Evolutionary conservation across 2,797 vertebrate species (phyloP), one percentile per base, ranked within the genome.

Genomic region (Meriones psammophilus): DNA sequence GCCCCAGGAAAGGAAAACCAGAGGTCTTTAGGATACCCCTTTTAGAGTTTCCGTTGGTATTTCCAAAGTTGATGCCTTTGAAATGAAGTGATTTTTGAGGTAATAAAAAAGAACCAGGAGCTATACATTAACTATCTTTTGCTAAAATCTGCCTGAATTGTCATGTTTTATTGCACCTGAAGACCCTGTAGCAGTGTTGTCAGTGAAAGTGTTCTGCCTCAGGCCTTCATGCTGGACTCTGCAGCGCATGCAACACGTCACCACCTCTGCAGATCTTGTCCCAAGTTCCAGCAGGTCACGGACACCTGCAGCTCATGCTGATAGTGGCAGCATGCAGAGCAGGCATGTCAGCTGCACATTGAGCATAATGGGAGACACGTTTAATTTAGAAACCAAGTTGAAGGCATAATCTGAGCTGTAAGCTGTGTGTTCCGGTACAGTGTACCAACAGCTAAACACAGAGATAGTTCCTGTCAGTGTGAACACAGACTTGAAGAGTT

Each of bases 51-150:
- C 24, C 76, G 4, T 88, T 81, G n/a, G 69, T 42, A 94, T 26
- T 96, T 88, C 66, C 42, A 54, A 66, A 62, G 85, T 39, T 56
- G 50, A 74, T 81, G n/a, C 89, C 15, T 24, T 80, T 88, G 20
- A 94, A 76, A 94, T 95, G 14, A 81, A 78, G 50, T 56, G 66
- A 73, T 94, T 60, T 26, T n/a, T 20, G 33, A n/a, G 42, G 56
- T 15, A 42, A 79, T 86, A 26, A 68, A 91, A 92, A 86, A 77
- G 7, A 50, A 33, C 28, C 84, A 39, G 5, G 54, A 84, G 42
- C 17, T 74, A 80, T 58, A n/a, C 50, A 89, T 39, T 88, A 85
- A 50, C n/a, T 84, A 71, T 20, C 18, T 88, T 28, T 76, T 85
- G 86, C 80, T 92, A 50, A 91, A 58, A n/a, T 95, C 58, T 26